Conservation (phyloP, 2,888 invertebrate species). For the Cerceris rybyensis region DNA sequence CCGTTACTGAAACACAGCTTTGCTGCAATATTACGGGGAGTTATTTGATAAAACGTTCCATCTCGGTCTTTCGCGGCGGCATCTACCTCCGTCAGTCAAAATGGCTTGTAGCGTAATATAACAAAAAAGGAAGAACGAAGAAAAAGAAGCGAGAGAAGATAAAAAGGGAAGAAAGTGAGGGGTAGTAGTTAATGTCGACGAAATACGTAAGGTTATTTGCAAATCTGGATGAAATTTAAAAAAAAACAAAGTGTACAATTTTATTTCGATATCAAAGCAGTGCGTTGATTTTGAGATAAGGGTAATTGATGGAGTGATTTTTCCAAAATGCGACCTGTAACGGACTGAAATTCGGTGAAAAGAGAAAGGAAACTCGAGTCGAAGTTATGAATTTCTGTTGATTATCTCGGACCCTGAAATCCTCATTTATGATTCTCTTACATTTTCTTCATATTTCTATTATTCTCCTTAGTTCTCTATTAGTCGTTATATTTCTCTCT, state of each 20-base stretch:
- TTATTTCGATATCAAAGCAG: not conserved
- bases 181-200: not conserved
- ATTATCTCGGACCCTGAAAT: no score
- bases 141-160: not conserved
- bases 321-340: no score
- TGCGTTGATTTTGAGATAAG: no score
- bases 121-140: not conserved
- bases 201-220: not conserved
- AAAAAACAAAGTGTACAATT: not conserved
- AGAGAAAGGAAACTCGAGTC: no score
- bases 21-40: not conserved
- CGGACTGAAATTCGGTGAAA: no score
- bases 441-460: no score
- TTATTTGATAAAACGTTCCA: constrained; percentile 18
- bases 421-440: no score
- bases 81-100: not conserved
- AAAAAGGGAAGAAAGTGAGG: not conserved
- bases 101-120: constrained; percentile 7
- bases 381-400: no score
- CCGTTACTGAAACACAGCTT: constrained; percentile 6
- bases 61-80: not conserved
- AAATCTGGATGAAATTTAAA: not conserved
- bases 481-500: no score
- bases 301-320: no score
- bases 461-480: no score